Evolutionary conservation across 2,888 invertebrate species (phyloP).

Genomic region (Congeria kusceri): DNA sequence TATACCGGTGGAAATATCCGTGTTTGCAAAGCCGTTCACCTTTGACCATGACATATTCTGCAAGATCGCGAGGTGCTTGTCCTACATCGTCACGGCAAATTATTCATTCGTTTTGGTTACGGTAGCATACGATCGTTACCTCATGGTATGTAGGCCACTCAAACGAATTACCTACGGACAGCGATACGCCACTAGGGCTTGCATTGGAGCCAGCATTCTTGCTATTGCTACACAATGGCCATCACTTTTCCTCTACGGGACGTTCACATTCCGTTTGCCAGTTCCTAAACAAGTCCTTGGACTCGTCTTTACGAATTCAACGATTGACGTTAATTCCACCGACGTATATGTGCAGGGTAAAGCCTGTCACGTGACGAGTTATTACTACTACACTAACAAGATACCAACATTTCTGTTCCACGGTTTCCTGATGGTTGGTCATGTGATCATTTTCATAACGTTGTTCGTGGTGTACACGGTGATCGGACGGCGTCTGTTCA

Average conservation of each 20-base stretch:
- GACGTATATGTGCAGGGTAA: constrained; percentile 24
- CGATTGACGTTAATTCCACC: too few species aligned
- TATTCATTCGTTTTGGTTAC: constrained; percentile 57
- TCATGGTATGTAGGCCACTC: constrained; percentile 57
- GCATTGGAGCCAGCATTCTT: constrained; percentile 34
- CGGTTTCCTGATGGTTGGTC: constrained; percentile 47
- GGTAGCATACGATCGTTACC: constrained; percentile 53
- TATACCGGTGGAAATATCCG: constrained; percentile 57
- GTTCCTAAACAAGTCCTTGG: neutral
- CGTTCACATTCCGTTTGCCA: constrained; percentile 20
- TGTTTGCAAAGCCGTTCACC: constrained; percentile 35
- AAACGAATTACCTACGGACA: constrained; percentile 42
- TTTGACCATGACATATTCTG: constrained; percentile 58
- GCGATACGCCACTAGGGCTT: constrained; percentile 44
- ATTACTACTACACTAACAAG: constrained; percentile 35
- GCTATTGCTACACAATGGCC: constrained; percentile 49
- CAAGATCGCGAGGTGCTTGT: constrained; percentile 45
- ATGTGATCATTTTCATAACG: constrained; percentile 45
- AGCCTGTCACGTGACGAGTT: constrained; percentile 44
- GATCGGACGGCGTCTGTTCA: constrained; percentile 46
- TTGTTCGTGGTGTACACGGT: constrained; percentile 44
- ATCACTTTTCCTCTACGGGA: constrained; percentile 53
- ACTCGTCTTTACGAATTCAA: too few species aligned
- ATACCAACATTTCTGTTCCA: constrained; percentile 40
- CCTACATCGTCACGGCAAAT: constrained; percentile 44